Conservation (phyloP, 1,140 invertebrate genomes). For the Arctopsyche grandis region DNA sequence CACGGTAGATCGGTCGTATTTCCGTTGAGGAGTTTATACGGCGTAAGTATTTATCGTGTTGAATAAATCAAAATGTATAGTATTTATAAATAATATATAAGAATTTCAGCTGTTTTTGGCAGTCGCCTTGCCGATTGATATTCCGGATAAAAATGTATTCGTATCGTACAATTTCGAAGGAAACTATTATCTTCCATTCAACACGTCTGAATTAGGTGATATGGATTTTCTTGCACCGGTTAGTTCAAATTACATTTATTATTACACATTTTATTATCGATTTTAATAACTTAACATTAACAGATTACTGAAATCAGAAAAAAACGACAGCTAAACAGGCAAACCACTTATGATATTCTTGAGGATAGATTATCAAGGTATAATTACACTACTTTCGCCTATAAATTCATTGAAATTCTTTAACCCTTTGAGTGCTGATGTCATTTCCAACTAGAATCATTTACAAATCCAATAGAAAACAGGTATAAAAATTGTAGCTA, state of each 20-base stretch:
- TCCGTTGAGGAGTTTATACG: slow-evolving; percentile 40
- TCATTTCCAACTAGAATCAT: no score
- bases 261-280: not conserved
- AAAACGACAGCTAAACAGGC: slow-evolving; percentile 37
- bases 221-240: slow-evolving; percentile 47
- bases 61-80: not conserved
- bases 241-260: slow-evolving; percentile 10
- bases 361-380: slow-evolving; percentile 38
- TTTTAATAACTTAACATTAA: not conserved
- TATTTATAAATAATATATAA: not conserved
- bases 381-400: not conserved
- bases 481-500: no score
- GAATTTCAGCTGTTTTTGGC: slow-evolving; percentile 70
- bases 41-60: slow-evolving; percentile 41
- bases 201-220: slow-evolving; percentile 62
- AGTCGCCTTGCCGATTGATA: slow-evolving; percentile 75
- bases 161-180: slow-evolving; percentile 81
- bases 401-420: not conserved
- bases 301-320: slow-evolving; percentile 10
- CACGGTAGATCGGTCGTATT: not conserved
- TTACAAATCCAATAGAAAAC: no score
- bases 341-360: slow-evolving; percentile 43
- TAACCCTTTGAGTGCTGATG: no score
- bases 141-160: slow-evolving; percentile 75
- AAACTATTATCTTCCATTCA: slow-evolving; percentile 69